phyloP scores from a whole-genome alignment of 2,888 invertebrate species.

The Hyalella azteca region DNA sequence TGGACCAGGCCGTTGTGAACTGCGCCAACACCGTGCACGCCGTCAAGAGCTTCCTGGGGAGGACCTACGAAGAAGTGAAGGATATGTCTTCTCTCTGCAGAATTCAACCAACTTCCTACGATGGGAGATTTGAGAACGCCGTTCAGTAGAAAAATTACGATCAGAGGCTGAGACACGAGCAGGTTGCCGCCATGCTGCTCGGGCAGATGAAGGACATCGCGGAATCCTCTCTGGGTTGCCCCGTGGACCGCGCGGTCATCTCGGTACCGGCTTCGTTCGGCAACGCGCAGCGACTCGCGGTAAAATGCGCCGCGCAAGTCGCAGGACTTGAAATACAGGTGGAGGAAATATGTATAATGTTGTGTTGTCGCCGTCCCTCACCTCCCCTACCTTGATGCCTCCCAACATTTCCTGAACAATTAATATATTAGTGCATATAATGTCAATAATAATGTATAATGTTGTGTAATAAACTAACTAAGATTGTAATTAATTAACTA shows the following conservation, averaged over 20 bases:
- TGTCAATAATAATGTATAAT: too few species aligned
- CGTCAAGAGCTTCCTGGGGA: background rate
- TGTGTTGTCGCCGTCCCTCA: too few species aligned
- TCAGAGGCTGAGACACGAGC: background rate
- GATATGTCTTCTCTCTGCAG: background rate
- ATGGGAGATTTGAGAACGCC: background rate
- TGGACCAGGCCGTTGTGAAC: constrained; percentile 23
- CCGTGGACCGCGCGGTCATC: background rate
- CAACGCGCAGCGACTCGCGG: background rate
- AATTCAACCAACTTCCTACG: background rate
- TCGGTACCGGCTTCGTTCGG: background rate
- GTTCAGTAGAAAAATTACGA: background rate
- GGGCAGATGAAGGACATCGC: background rate
- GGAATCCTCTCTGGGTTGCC: background rate
- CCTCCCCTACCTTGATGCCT: too few species aligned
- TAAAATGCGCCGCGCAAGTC: background rate
- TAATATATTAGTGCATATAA: too few species aligned
- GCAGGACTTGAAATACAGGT: too few species aligned
- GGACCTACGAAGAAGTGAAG: background rate
- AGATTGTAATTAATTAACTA: too few species aligned
- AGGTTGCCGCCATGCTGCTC: background rate
- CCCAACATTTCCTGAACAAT: too few species aligned
- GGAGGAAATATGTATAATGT: too few species aligned
- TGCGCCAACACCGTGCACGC: background rate
- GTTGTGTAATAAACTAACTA: too few species aligned